Conservation (phyloP, 1,140 invertebrate species). For the Drosophila ercepeae region DNA sequence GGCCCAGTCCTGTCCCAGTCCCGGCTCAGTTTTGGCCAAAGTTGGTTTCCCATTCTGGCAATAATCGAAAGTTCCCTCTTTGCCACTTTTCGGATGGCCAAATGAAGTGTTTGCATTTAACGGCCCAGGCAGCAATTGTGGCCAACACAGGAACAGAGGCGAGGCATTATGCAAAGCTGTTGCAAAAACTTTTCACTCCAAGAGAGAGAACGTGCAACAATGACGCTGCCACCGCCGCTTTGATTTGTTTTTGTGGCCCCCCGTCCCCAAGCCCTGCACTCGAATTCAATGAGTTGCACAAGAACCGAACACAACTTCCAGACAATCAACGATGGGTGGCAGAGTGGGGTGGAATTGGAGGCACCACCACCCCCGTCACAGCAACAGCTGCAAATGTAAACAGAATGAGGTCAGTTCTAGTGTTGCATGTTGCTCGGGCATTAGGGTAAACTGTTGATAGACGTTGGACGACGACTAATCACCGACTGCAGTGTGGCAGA, state of each 20-base stretch:
- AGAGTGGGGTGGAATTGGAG: neutral
- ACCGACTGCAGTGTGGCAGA: constrained; percentile 48
- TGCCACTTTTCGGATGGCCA: constrained; percentile 22
- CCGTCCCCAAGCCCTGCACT: constrained; percentile 5
- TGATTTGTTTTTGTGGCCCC: constrained; percentile 49
- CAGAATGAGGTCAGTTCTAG: constrained; percentile 71
- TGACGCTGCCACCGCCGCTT: constrained; percentile 29
- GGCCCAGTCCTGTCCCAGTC: too few species aligned
- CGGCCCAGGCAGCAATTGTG: constrained; percentile 34
- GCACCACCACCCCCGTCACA: constrained; percentile 4
- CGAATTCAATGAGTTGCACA: constrained; percentile 48
- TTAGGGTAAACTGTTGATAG: constrained; percentile 79
- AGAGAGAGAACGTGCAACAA: constrained; percentile 35
- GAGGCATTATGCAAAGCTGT: constrained; percentile 46
- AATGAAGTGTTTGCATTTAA: constrained; percentile 64
- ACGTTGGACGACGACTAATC: constrained; percentile 68
- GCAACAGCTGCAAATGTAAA: constrained; percentile 77
- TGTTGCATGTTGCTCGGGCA: constrained; percentile 75
- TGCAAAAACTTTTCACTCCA: constrained; percentile 40
- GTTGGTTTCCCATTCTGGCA: constrained; percentile 35
- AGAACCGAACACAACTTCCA: constrained; percentile 37
- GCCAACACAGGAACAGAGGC: neutral
- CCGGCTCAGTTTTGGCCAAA: constrained; percentile 32
- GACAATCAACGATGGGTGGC: constrained; percentile 26
- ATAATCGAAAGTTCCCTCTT: constrained; percentile 47